Evolutionary conservation across 2,888 invertebrate species (phyloP).

Genomic region (Callimorpha dominula): DNA sequence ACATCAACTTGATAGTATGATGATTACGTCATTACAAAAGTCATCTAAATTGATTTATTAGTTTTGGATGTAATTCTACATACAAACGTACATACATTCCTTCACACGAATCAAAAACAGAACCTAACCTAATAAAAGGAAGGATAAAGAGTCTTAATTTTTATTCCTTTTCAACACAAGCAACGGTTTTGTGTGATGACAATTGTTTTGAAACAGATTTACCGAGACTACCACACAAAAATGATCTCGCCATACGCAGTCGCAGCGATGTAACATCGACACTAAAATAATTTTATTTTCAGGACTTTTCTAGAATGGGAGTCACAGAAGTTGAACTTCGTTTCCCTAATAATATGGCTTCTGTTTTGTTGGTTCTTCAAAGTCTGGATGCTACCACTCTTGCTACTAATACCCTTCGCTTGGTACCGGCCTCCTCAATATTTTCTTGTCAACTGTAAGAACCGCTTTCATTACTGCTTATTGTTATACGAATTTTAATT

Average conservation of each 20-base stretch:
- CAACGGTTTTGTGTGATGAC: too few relatives aligned
- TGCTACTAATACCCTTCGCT: constrained; percentile 93
- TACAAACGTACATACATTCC: too few relatives aligned
- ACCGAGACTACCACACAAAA: neutral
- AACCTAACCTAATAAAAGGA: too few relatives aligned
- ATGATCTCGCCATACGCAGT: neutral
- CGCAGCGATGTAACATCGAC: neutral
- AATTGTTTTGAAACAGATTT: neutral
- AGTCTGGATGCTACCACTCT: constrained; percentile 96
- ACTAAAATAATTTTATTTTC: constrained; percentile 48
- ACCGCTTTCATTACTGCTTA: neutral
- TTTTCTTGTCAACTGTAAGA: constrained; percentile 34
- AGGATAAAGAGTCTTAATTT: too few relatives aligned
- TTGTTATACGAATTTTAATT: neutral
- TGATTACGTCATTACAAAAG: too few relatives aligned
- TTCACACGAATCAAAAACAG: too few relatives aligned
- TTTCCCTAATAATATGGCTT: constrained; percentile 93
- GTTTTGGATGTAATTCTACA: too few relatives aligned
- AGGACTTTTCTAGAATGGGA: constrained; percentile 99
- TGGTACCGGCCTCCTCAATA: constrained; percentile 72
- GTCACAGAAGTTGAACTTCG: constrained; percentile 91
- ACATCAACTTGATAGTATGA: too few relatives aligned
- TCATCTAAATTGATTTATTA: too few relatives aligned
- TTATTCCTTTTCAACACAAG: too few relatives aligned
- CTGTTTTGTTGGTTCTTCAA: constrained; percentile 96